Evolutionary conservation across 2,797 vertebrate species (phyloP), one percentile per base, ranked within the genome.

Genomic region (Oryzias dopingdopingensis): DNA sequence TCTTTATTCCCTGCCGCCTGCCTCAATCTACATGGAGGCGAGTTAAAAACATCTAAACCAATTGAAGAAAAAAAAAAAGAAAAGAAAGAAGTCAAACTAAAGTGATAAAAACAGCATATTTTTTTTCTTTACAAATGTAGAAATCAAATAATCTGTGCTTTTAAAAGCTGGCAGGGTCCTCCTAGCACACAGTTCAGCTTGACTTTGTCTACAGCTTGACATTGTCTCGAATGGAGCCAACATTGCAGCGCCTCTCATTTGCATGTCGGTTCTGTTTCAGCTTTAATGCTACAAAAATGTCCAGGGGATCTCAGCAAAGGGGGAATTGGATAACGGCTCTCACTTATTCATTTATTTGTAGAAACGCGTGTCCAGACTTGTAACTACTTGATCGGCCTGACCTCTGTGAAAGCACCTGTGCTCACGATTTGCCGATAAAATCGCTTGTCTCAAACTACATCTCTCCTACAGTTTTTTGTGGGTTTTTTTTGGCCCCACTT

Each of bases 321-420:
- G 24, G 63, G 65, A 55, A 70, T 71, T 81, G 61, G 63, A 68
- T 71, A 77, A 69, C 67, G 55, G 52, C 65, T 67, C 66, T 81
- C 69, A 72, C 81, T 76, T 77, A 83, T 84, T 84, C 49, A 74
- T 82, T 67, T 79, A 75, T 86, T 83, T 83, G 63, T 73, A 42
- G 26, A 50, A 56, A 76, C 59, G 60, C 55, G 47, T 77, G 76
- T 80, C 70, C 54, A 63, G 79, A 81, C 81, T 79, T 65, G 67
- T 59, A 80, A 71, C 54, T 70, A 63, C 57, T 58, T 74, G 65
- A 72, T 76, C 58, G 66, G 57, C 42, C 64, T 56, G 64, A 69
- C 74, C 76, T 72, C 32, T 26, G 40, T 14, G 43, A 46, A 43
- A 70, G 74, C 67, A 63, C 72, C 73, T 82, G 70, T 29, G 65